These are phyloP conservation scores for Sphaerodactylus townsendi DNA, from an alignment of 2,113 vertebrate genomes.

Conservation along the genomic window DNA sequence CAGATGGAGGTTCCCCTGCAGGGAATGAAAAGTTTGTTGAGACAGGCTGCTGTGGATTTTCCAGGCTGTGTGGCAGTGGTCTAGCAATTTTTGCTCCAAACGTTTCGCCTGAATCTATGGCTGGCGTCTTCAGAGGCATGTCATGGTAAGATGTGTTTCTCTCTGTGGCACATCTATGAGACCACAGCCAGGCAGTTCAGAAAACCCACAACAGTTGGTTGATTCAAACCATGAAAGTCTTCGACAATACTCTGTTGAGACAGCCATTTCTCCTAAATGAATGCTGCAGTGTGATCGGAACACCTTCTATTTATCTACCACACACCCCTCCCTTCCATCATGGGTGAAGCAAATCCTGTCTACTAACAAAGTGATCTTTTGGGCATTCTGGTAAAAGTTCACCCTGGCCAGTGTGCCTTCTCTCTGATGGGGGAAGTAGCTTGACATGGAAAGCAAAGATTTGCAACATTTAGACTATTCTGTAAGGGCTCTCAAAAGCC, in stretches of 20 bases:
- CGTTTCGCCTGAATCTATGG: no score
- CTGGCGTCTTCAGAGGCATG: no score
- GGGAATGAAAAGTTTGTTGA: neutral
- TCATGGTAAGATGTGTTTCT: no score
- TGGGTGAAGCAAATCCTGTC: neutral
- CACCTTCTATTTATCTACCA: neutral
- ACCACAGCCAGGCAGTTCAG: no score
- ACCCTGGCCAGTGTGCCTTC: neutral
- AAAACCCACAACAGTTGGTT: no score
- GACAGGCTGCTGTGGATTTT: no score
- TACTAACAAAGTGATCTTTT: neutral
- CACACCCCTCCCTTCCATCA: no score
- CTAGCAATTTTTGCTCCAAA: no score
- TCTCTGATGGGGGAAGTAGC: neutral
- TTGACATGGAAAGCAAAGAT: neutral
- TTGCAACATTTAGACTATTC: neutral
- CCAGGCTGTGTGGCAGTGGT: no score
- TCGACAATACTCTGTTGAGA: no score
- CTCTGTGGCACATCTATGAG: no score
- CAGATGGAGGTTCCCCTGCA: neutral
- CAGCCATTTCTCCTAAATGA: neutral
- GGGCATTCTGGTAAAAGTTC: neutral
- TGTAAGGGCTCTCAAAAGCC: neutral
- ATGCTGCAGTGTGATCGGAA: neutral
- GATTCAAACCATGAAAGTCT: no score